These are phyloP conservation scores for Lasioglossum leucozonium DNA, from an alignment of 2,888 invertebrate genomes.

Conservation along the genomic window DNA sequence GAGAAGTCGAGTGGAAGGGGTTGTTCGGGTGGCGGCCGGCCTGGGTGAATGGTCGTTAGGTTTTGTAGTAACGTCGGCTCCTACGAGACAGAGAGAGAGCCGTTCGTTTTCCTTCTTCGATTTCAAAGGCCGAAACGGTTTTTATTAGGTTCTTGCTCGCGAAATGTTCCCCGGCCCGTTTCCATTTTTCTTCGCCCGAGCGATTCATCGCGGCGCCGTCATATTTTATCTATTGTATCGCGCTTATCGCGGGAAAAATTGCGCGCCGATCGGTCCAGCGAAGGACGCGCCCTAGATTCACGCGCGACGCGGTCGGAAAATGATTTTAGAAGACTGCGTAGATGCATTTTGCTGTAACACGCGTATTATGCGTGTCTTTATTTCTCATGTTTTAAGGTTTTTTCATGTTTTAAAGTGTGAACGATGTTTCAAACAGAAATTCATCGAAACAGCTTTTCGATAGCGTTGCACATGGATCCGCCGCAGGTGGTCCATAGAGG, in stretches of 20 bases:
- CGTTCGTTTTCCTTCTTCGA: conserved; percentile 15
- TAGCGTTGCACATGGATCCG: not conserved
- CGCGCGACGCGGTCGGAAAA: no score
- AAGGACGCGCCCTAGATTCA: not conserved
- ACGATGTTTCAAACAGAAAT: not conserved
- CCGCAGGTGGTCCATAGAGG: no score
- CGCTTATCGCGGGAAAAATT: not conserved
- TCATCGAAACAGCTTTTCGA: no score
- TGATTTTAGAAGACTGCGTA: not conserved
- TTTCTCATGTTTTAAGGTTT: no score
- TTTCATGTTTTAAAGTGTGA: not conserved
- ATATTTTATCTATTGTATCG: not conserved
- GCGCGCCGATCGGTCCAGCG: not conserved
- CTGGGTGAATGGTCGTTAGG: conserved; percentile 44
- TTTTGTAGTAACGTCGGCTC: conserved; percentile 49
- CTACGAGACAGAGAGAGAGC: conserved; percentile 32
- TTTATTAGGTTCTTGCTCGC: conserved; percentile 16
- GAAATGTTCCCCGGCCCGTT: not conserved
- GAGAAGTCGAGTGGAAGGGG: conserved; percentile 9
- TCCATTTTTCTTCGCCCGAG: not conserved
- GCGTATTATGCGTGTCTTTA: no score
- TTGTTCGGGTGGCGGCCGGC: not conserved
- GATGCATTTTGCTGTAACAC: no score
- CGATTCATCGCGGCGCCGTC: not conserved
- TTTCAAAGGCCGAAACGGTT: conserved; percentile 39